phyloP scores from a whole-genome alignment of 2,113 vertebrate species.

The Apus apus region DNA sequence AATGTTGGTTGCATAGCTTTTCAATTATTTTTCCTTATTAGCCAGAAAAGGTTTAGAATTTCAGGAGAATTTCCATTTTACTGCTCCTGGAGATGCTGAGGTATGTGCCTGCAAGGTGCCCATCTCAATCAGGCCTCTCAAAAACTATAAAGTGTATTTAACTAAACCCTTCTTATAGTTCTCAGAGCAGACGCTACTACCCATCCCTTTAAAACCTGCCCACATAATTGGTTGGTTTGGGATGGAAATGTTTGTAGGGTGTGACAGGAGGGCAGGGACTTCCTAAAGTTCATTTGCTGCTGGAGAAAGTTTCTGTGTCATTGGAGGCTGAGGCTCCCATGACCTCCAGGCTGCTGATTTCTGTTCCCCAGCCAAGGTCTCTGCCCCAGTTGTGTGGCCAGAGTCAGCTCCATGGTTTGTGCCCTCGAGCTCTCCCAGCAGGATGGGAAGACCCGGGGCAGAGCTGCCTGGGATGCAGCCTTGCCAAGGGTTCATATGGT shows the following conservation, averaged over 20 bases:
- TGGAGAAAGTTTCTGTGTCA: not conserved
- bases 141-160: not conserved
- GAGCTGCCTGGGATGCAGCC: not conserved
- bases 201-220: not conserved
- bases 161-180: not conserved
- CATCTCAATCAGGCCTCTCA: not conserved
- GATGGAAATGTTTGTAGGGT: not conserved
- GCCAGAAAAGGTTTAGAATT: not conserved
- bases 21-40: not conserved
- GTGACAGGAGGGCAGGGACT: not conserved
- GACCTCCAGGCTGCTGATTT: not conserved
- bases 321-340: not conserved
- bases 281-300: not conserved
- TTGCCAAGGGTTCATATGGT: not conserved
- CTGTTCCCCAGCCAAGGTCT: not conserved
- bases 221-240: not conserved
- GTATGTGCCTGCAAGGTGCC: not conserved
- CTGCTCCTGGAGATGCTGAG: not conserved
- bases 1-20: not conserved
- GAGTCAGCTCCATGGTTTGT: not conserved
- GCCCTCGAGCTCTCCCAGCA: accelerated
- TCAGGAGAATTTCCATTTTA: not conserved
- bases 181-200: not conserved
- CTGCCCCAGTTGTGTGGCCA: not conserved
- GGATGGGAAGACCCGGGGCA: not conserved